phyloP scores from a whole-genome alignment of 2,888 invertebrate species.

The Lamellibrachia columna region DNA sequence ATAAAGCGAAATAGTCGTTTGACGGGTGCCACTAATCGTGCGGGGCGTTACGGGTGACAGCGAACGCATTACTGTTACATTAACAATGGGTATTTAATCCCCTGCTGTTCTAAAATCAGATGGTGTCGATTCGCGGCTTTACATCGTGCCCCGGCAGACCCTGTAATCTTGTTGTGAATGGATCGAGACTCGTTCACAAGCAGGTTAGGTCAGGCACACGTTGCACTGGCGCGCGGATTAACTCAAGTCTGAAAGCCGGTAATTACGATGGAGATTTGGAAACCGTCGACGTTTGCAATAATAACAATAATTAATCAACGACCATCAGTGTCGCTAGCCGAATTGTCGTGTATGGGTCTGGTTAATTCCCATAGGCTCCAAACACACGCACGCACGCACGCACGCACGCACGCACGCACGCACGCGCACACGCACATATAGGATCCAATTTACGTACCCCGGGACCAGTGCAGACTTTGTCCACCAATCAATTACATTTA shows the following conservation, averaged over 20 bases:
- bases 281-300: neutral
- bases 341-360: neutral
- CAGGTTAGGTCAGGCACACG: neutral
- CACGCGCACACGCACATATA: neutral
- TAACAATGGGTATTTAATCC: neutral
- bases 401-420: neutral
- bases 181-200: neutral
- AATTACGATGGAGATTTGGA: neutral
- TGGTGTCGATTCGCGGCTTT: neutral
- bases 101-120: neutral
- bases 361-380: neutral
- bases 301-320: neutral
- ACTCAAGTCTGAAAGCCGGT: neutral
- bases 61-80: conserved; percentile 1
- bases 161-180: conserved; percentile 16
- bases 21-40: neutral
- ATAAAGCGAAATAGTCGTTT: neutral
- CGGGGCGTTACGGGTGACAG: neutral
- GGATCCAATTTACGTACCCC: neutral
- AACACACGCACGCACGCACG: neutral
- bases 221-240: neutral
- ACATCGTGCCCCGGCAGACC: neutral
- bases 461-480: too few species aligned
- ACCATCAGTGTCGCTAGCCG: neutral
- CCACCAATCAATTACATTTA: too few species aligned